A percentile compares a stretch with the other conserved stretches of the same genome.
These are phyloP conservation scores for Drosophila peninsularis DNA, from an alignment of 2,888 invertebrate genomes.

Conservation along the genomic window DNA sequence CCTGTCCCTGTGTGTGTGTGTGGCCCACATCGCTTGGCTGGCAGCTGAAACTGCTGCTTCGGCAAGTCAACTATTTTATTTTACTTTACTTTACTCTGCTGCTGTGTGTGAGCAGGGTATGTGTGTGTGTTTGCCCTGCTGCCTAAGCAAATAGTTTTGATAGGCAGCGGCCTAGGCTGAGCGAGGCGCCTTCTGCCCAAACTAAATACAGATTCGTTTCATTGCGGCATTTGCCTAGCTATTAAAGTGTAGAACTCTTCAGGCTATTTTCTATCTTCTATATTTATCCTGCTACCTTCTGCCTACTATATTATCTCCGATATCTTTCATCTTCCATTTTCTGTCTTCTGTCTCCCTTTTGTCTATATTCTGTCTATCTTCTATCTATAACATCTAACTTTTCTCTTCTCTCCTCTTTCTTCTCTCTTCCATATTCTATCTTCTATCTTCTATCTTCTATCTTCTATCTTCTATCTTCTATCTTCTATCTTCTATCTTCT, in stretches of 20 bases:
- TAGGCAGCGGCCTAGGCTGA: background rate
- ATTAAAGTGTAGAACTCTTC: background rate
- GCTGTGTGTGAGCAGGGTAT: background rate
- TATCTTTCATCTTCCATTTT: background rate
- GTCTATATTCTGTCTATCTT: too few relatives aligned
- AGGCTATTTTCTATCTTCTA: background rate
- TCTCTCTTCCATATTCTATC: background rate
- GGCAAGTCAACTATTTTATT: constrained; percentile 40
- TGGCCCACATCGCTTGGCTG: constrained; percentile 16
- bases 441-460: background rate
- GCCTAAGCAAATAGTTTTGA: constrained; percentile 5
- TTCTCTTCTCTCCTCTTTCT: background rate
- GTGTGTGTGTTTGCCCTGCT: background rate
- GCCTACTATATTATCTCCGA: background rate
- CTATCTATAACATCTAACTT: background rate
- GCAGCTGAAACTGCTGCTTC: constrained; percentile 8
- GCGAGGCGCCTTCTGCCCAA: background rate
- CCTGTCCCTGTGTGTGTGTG: background rate
- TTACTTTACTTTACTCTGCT: background rate
- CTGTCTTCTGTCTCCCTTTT: background rate
- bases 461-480: background rate
- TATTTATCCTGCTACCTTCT: background rate
- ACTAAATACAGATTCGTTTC: background rate
- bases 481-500: background rate
- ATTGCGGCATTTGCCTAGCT: background rate